These are phyloP conservation scores for Tachysurus fulvidraco DNA, from an alignment of 2,113 vertebrate species.

Conservation along the genomic window DNA sequence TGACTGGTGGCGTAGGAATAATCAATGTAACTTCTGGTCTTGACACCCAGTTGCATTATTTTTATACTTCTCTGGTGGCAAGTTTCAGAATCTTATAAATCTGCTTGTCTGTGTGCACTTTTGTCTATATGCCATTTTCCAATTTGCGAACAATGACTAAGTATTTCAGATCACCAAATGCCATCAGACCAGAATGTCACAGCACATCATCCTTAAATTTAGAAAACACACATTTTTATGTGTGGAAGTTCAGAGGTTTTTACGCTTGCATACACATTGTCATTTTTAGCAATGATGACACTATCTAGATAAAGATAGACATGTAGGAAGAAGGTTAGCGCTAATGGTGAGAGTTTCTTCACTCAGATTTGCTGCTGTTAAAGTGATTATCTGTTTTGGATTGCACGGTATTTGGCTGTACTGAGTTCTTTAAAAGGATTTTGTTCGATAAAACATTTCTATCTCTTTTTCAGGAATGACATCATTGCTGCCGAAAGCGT, in stretches of 20 bases:
- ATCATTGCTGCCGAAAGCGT: not conserved
- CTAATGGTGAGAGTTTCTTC: not conserved
- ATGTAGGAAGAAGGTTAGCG: not conserved
- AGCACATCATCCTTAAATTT: not conserved
- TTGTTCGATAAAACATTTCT: not conserved
- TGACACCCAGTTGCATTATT: not conserved
- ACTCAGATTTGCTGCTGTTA: too few relatives aligned
- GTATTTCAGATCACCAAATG: not conserved
- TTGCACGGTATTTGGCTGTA: too few relatives aligned
- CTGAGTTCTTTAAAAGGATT: not conserved
- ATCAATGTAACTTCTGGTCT: not conserved
- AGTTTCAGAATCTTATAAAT: not conserved
- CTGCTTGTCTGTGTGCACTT: not conserved
- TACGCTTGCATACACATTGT: not conserved
- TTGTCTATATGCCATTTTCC: not conserved
- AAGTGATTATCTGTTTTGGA: too few relatives aligned
- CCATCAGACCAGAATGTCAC: not conserved
- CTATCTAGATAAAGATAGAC: not conserved
- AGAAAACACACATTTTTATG: not conserved
- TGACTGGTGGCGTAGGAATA: not conserved
- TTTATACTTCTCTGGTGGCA: not conserved
- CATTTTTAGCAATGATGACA: not conserved
- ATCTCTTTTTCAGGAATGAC: conserved; percentile 27
- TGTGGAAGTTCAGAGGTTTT: not conserved
- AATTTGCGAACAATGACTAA: not conserved